phyloP scores from a whole-genome alignment of 2,888 invertebrate species.

The Hirtodrosophila trivittata region DNA sequence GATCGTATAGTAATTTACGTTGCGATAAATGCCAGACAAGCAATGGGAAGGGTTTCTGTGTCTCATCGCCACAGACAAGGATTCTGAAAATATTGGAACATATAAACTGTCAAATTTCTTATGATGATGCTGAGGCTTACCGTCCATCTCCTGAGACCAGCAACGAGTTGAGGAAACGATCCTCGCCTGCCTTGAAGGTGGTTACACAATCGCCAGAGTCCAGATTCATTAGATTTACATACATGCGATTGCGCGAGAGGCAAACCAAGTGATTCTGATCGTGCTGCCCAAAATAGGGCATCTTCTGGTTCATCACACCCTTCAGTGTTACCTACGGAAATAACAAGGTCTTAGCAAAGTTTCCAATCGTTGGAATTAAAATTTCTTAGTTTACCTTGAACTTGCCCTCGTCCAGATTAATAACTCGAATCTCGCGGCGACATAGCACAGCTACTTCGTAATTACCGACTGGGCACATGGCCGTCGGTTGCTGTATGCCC shows the following conservation, averaged over 20 bases:
- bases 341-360: background rate
- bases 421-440: constrained; percentile 91
- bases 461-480: constrained; percentile 90
- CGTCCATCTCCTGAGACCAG: constrained; percentile 94
- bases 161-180: constrained; percentile 93
- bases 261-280: constrained; percentile 91
- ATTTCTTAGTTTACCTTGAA: constrained; percentile 75
- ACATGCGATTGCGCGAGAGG: constrained; percentile 93
- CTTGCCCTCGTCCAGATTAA: constrained; percentile 90
- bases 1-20: constrained; percentile 92
- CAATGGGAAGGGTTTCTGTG: constrained; percentile 95
- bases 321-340: constrained; percentile 88
- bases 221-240: constrained; percentile 93
- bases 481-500: constrained; percentile 91
- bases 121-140: constrained; percentile 82
- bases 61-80: constrained; percentile 95
- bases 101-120: background rate
- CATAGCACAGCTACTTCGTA: constrained; percentile 91
- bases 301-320: constrained; percentile 96
- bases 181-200: constrained; percentile 95
- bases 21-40: constrained; percentile 95
- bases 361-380: too few relatives aligned
- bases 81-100: constrained; percentile 85
- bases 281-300: constrained; percentile 94
- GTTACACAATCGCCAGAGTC: constrained; percentile 88